These are phyloP conservation scores for Scelioninae gen. 1 DNA, from an alignment of 2,888 invertebrate genomes.

Conservation along the genomic window DNA sequence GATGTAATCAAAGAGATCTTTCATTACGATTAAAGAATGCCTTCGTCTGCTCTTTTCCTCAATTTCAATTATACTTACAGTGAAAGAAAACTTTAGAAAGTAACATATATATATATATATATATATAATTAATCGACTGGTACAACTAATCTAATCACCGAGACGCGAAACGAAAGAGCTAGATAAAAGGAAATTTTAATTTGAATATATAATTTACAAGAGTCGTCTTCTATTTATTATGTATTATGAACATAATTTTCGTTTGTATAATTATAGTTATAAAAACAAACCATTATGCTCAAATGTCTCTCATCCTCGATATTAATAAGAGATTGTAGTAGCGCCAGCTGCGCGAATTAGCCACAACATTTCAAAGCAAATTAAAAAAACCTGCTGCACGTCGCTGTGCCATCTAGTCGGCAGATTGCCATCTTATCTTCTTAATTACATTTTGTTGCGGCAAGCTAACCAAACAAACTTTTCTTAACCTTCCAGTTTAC, in stretches of 20 bases:
- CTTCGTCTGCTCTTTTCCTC: constrained; percentile 66
- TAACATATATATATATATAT: constrained; percentile 48
- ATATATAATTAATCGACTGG: constrained; percentile 62
- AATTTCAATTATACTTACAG: constrained; percentile 64
- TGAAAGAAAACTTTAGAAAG: constrained; percentile 68
- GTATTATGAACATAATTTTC: constrained; percentile 1
- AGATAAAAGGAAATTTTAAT: constrained; percentile 21
- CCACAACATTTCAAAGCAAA: no score
- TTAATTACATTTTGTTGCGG: constrained; percentile 29
- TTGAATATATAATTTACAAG: background rate
- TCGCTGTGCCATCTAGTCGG: constrained; percentile 39
- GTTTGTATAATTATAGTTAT: constrained; percentile 6
- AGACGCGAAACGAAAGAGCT: constrained; percentile 22
- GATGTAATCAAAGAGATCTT: constrained; percentile 70
- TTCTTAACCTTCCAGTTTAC: constrained; percentile 28
- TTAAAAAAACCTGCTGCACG: constrained; percentile 45
- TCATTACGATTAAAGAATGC: constrained; percentile 68
- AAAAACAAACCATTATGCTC: no score
- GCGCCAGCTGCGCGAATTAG: no score
- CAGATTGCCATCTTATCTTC: constrained; percentile 48
- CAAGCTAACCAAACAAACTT: constrained; percentile 5
- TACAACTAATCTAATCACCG: constrained; percentile 59
- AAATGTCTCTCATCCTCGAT: no score
- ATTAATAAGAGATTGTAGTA: no score
- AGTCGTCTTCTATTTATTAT: background rate